Evolutionary conservation across 2,797 vertebrate genomes (phyloP).

Genomic region (Amblyraja radiata): DNA sequence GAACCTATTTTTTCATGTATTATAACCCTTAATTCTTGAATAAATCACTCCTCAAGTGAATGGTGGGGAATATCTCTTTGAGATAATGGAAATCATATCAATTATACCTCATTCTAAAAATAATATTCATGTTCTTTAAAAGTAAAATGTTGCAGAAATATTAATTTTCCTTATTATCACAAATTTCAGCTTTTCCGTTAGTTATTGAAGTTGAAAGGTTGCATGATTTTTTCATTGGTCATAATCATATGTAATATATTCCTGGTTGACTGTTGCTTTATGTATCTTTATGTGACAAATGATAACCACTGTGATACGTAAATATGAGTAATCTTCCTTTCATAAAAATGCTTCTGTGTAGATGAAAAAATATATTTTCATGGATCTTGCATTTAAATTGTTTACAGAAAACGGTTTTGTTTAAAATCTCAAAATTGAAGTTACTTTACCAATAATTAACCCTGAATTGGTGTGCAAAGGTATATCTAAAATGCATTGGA

Average conservation of each 20-base stretch:
- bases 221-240: background rate
- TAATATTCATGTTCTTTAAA: background rate
- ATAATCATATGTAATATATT: background rate
- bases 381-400: background rate
- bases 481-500: background rate
- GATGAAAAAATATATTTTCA: background rate
- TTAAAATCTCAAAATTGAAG: background rate
- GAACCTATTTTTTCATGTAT: background rate
- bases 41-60: background rate
- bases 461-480: background rate
- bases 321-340: background rate
- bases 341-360: background rate
- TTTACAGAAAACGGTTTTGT: background rate
- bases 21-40: background rate
- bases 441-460: background rate
- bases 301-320: background rate
- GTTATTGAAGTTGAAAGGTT: background rate
- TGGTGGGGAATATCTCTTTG: background rate
- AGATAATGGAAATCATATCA: background rate
- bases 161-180: background rate
- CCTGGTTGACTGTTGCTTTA: background rate
- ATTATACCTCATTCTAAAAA: no score
- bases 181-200: background rate
- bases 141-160: background rate
- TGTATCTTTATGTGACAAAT: background rate